Evolutionary conservation across 2,888 invertebrate species (phyloP).

Genomic region (Lycophotia porphyrea): DNA sequence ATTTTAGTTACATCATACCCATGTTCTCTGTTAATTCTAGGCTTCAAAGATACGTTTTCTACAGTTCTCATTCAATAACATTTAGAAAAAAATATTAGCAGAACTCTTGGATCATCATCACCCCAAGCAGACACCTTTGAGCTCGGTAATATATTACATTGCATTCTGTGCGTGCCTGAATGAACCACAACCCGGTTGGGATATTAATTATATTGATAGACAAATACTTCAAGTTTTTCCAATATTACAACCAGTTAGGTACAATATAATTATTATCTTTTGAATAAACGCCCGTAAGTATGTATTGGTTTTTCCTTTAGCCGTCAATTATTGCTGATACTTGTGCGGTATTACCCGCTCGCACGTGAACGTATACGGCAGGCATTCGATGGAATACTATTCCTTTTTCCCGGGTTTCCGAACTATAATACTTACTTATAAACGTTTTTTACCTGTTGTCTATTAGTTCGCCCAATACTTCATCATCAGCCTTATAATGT

Average conservation of each 20-base stretch:
- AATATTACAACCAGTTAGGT: conserved; percentile 8
- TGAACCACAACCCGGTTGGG: not conserved
- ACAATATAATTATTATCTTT: not conserved
- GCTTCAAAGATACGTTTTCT: not conserved
- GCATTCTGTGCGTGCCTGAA: not conserved
- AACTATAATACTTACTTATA: not conserved
- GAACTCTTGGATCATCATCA: not conserved
- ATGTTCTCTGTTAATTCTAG: not conserved
- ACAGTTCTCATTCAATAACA: not conserved
- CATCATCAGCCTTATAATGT: too few relatives aligned
- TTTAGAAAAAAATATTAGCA: too few relatives aligned
- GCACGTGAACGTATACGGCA: not conserved
- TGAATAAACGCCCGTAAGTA: conserved; percentile 3
- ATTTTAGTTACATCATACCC: not conserved
- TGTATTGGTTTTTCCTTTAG: conserved; percentile 23
- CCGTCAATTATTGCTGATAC: conserved; percentile 6
- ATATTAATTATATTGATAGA: not conserved
- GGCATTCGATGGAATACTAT: not conserved
- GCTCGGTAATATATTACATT: not conserved
- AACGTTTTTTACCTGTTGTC: not conserved
- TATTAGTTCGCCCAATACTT: not conserved
- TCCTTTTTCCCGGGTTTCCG: not conserved
- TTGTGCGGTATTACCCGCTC: conserved; percentile 4
- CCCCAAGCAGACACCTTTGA: not conserved
- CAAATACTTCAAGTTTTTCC: not conserved